Percentiles rank a stretch among this genome's conserved stretches.
Conservation (phyloP, 1,140 invertebrate species). For the Prorops nasuta region DNA sequence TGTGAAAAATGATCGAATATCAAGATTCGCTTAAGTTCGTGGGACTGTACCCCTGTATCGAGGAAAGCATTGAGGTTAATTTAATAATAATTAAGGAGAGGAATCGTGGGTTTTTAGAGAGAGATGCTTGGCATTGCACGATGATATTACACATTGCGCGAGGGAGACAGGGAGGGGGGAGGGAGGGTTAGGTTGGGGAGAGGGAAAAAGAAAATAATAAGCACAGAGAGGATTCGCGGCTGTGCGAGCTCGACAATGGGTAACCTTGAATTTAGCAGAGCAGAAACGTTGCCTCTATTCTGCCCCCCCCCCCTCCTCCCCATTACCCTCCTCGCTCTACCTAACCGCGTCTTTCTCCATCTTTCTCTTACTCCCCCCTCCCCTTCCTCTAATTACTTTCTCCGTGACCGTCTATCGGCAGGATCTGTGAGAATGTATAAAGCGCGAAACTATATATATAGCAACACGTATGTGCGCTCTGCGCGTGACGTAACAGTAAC, state of each 20-base stretch:
- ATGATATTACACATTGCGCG: too few species aligned
- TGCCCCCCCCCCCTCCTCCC: slow-evolving; percentile 21
- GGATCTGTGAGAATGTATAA: slow-evolving; percentile 41
- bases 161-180: neutral
- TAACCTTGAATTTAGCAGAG: slow-evolving; percentile 51
- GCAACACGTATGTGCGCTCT: slow-evolving; percentile 13
- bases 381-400: slow-evolving; percentile 51
- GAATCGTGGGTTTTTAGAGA: too few species aligned
- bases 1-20: too few species aligned
- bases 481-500: slow-evolving; percentile 46
- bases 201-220: neutral
- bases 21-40: too few species aligned
- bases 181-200: neutral
- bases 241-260: slow-evolving; percentile 33
- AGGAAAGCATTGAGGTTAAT: too few species aligned
- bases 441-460: slow-evolving; percentile 35
- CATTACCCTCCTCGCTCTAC: slow-evolving; percentile 55
- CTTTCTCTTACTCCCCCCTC: neutral
- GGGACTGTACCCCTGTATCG: too few species aligned
- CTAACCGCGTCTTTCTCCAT: too few species aligned
- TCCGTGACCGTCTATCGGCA: slow-evolving; percentile 36
- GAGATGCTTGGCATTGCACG: too few species aligned
- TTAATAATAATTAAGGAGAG: too few species aligned
- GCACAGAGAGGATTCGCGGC: slow-evolving; percentile 25
- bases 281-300: slow-evolving; percentile 38